Evolutionary conservation across 2,888 invertebrate species (phyloP), one percentile per base, ranked within the genome.

Genomic region (Acleris literana): DNA sequence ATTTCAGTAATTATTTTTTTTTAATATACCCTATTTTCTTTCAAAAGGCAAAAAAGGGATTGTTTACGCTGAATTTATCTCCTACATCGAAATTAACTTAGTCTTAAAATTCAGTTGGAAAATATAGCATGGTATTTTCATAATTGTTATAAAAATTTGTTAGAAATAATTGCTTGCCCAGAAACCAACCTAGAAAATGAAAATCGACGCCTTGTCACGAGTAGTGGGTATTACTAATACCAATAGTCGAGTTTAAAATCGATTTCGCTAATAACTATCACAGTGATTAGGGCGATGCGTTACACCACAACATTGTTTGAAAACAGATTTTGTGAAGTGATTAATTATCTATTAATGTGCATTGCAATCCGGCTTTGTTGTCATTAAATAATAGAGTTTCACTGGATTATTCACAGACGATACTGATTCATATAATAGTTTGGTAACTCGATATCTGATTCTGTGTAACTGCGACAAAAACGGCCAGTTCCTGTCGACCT

Each of bases 401-500:
- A 18, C 54, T 33, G 54, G 33, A 59, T 13, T 13, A 39, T 39
- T 39, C 13, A 3, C 13, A 39, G 39, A 13, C 39, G 39, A 33
- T 9, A 9, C 33, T 33, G 33, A 39, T 4, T 39, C 25, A 43
- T 16, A 18, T 39, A 18, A 55, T 49, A 39, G 39, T 64, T 64
- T 43, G 60, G 65, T 61, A 56, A 65, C 51, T 61, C 55, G 44
- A 65, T 61, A 65, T 65, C 65, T 43, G 65, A 65, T 65, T 65
- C 33, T 11, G 60, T 16, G 60, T 55, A 65, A 65, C 60, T 44
- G 43, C 55, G 55, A 54, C 56, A 61, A 65, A 65, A 65, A 65
- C 65, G 55, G 17, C 51, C 16, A 65, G 60, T 65, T 65, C 65
- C 65, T 65, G 60, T 61, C 39, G 65, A 59, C 65, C 65, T 65